phyloP scores from a whole-genome alignment of 2,113 vertebrate genomes.

The Callionymus lyra region DNA sequence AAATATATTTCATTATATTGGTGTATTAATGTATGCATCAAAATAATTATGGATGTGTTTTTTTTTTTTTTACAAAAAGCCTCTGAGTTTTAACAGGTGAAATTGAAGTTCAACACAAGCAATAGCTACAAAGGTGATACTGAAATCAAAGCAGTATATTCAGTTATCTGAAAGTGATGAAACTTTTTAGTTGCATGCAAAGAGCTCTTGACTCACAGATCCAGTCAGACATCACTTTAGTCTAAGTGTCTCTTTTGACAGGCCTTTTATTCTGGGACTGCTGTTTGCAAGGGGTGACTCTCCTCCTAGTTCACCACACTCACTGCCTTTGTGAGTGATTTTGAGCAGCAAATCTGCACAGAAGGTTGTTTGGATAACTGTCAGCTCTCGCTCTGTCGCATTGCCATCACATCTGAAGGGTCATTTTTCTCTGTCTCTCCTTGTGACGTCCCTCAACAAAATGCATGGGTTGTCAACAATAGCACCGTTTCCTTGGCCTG shows the following conservation, averaged over 20 bases:
- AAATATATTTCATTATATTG: too few species aligned
- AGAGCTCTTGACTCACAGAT: constrained; percentile 21
- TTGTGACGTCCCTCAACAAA: constrained; percentile 24
- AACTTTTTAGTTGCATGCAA: constrained; percentile 16
- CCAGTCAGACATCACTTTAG: constrained; percentile 27
- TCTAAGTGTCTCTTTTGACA: constrained; percentile 28
- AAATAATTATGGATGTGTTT: too few species aligned
- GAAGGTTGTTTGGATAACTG: constrained; percentile 53
- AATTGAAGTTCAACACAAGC: not conserved
- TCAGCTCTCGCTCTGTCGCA: constrained; percentile 37
- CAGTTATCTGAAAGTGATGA: constrained; percentile 18
- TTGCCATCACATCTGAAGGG: constrained; percentile 47
- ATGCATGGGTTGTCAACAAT: constrained; percentile 17
- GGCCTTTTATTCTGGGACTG: constrained; percentile 16
- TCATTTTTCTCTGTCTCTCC: constrained; percentile 57
- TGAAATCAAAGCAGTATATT: constrained; percentile 19
- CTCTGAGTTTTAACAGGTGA: not conserved
- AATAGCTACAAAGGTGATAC: constrained; percentile 8
- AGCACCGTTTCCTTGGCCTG: constrained; percentile 11
- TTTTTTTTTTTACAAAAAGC: too few species aligned
- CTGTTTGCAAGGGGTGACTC: constrained; percentile 32
- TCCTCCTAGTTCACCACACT: constrained; percentile 29
- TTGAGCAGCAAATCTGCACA: constrained; percentile 27
- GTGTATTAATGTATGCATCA: too few species aligned
- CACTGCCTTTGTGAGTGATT: constrained; percentile 36